A percentile compares a stretch with the other conserved stretches of the same genome.
These are phyloP conservation scores for Peromyscus leucopus DNA, from an alignment of 2,113 vertebrate species.

Conservation along the genomic window DNA sequence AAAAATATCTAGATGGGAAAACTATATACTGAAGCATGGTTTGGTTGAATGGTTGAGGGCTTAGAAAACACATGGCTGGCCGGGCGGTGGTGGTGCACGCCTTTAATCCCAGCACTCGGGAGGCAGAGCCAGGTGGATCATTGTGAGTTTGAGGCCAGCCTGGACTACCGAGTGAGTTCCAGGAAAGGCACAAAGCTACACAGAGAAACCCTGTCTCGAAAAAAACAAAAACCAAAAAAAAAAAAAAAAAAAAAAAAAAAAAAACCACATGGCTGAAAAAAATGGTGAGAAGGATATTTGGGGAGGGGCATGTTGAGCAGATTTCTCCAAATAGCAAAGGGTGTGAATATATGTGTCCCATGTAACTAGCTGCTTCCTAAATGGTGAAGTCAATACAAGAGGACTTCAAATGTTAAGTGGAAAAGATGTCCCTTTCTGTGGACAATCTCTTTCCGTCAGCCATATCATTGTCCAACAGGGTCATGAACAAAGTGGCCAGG, in stretches of 20 bases:
- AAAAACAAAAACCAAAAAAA: no score
- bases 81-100: no score
- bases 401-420: neutral
- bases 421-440: neutral
- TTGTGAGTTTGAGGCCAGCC: no score
- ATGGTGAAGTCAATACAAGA: neutral
- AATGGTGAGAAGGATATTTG: neutral
- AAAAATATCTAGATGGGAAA: neutral
- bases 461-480: neutral
- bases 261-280: neutral
- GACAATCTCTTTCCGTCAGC: neutral
- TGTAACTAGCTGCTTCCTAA: neutral
- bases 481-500: neutral
- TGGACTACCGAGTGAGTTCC: no score
- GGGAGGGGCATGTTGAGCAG: neutral
- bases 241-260: no score
- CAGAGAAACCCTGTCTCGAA: no score
- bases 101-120: no score
- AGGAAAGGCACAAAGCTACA: no score
- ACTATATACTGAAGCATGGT: neutral
- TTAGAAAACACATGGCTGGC: neutral
- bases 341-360: neutral
- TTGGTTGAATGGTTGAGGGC: neutral
- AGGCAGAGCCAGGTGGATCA: no score
- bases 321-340: neutral